Evolutionary conservation across 2,113 vertebrate genomes (phyloP).

Genomic region (Ceyx cyanopectus): DNA sequence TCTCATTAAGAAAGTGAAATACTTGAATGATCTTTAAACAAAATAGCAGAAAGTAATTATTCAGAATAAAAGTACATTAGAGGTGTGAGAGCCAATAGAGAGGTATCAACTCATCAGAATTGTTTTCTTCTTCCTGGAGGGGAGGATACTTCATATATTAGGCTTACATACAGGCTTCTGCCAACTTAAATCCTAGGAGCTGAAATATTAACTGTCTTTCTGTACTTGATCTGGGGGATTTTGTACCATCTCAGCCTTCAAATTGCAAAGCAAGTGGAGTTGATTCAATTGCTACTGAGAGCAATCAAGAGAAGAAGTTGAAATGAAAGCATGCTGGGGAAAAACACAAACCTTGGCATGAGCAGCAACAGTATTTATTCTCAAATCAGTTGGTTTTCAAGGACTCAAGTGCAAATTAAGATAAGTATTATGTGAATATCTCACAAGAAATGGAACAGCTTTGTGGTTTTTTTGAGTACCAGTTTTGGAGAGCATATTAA

Average conservation of each 20-base stretch:
- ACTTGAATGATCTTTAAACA: background rate
- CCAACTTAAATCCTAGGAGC: background rate
- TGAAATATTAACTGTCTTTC: background rate
- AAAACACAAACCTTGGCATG: background rate
- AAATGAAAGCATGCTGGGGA: background rate
- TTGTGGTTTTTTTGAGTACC: background rate
- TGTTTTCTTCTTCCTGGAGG: background rate
- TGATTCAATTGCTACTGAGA: background rate
- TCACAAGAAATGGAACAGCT: background rate
- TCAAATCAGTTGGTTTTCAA: background rate
- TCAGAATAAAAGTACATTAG: background rate
- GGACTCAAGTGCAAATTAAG: background rate
- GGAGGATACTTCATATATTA: background rate
- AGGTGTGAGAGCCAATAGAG: background rate
- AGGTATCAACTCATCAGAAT: background rate
- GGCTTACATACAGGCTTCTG: background rate
- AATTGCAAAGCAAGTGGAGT: background rate
- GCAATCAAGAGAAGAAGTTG: constrained; percentile 18
- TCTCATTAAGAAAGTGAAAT: background rate
- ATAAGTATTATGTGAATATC: background rate
- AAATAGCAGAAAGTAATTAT: background rate
- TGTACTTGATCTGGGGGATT: background rate
- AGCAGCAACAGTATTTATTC: background rate
- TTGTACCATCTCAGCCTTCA: background rate
- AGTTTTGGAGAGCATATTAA: background rate